Percentiles rank a stretch among this genome's conserved stretches.
These are phyloP conservation scores for Enteromius mattozi DNA, from an alignment of 2,797 vertebrate species.

Conservation along the genomic window DNA sequence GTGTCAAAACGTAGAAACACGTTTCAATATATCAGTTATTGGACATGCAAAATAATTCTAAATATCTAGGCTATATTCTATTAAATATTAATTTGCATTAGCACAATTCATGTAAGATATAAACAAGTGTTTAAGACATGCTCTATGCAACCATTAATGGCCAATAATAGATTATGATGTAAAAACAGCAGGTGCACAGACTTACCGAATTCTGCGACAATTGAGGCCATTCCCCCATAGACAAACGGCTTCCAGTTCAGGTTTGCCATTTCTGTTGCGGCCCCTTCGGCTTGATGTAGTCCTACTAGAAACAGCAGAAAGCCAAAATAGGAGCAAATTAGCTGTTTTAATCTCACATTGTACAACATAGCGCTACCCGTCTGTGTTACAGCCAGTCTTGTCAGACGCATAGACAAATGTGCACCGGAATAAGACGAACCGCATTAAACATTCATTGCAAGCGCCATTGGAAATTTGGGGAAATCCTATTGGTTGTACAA, in stretches of 20 bases:
- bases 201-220: constrained; percentile 95
- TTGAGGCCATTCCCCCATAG: constrained; percentile 94
- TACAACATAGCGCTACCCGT: constrained; percentile 71
- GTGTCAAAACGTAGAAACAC: background rate
- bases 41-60: background rate
- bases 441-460: constrained; percentile 48
- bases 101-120: background rate
- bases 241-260: constrained; percentile 97
- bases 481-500: constrained; percentile 64
- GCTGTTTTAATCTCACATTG: constrained; percentile 70
- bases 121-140: background rate
- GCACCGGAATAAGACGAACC: constrained; percentile 74
- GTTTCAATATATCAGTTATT: background rate
- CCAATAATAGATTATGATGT: background rate
- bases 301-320: constrained; percentile 78
- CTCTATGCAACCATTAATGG: background rate
- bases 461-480: constrained; percentile 45
- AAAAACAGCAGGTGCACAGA: constrained; percentile 49
- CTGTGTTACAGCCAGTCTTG: constrained; percentile 60
- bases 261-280: constrained; percentile 85
- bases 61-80: background rate
- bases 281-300: constrained; percentile 81
- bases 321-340: constrained; percentile 72
- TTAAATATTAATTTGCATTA: background rate
- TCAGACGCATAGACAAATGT: constrained; percentile 74